These are phyloP conservation scores for Trachops cirrhosus DNA, from an alignment of 2,797 vertebrate species.

Conservation along the genomic window DNA sequence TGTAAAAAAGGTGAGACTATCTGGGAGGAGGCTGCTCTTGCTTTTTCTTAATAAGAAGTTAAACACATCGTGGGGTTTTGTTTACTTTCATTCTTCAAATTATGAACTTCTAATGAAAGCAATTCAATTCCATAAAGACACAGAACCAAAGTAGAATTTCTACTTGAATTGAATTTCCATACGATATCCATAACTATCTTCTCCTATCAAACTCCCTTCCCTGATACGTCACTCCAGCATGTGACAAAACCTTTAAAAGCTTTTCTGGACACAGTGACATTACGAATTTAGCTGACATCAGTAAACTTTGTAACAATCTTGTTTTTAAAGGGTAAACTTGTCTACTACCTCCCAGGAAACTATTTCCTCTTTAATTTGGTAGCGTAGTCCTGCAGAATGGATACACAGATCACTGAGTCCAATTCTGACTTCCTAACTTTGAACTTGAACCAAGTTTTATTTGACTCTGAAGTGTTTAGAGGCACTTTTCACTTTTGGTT, in stretches of 20 bases:
- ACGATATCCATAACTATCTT: background rate
- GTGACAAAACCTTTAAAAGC: background rate
- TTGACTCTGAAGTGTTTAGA: slow-evolving; percentile 50
- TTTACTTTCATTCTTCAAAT: slow-evolving; percentile 48
- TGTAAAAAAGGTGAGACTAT: slow-evolving; percentile 88
- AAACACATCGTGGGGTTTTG: background rate
- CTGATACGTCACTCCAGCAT: background rate
- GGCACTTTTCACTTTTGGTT: slow-evolving; percentile 50
- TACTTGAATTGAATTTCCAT: background rate
- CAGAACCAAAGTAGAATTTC: background rate
- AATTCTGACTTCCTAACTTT: slow-evolving; percentile 44
- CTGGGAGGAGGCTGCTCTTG: background rate
- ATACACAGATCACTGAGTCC: background rate
- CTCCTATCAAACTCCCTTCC: background rate
- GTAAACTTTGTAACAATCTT: background rate
- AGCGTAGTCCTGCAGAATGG: slow-evolving; percentile 24
- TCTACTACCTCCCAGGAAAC: background rate
- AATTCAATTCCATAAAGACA: slow-evolving; percentile 2
- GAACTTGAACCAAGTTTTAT: slow-evolving; percentile 63
- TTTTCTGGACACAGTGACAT: background rate
- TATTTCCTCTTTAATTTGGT: slow-evolving; percentile 33
- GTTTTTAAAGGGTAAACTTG: slow-evolving; percentile 27
- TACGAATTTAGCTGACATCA: background rate
- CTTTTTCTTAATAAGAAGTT: background rate
- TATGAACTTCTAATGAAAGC: slow-evolving; percentile 3